Conservation (phyloP, 2,113 vertebrate genomes). For the Zosterops borbonicus region DNA sequence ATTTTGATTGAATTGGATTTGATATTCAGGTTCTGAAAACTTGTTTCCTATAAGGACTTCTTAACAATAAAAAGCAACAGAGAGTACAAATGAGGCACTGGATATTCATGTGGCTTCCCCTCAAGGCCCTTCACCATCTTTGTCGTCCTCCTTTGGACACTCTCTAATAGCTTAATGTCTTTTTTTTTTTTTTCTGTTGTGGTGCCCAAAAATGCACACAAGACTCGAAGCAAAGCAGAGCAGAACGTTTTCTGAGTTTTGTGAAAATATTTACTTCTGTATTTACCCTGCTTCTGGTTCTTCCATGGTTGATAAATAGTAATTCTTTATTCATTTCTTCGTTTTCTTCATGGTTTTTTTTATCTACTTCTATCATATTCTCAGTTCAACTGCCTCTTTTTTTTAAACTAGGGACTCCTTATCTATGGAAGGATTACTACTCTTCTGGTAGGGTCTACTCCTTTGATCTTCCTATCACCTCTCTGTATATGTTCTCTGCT, state of each 20-base stretch:
- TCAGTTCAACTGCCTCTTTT: background rate
- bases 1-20: background rate
- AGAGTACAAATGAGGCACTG: background rate
- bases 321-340: background rate
- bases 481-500: background rate
- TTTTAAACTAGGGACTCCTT: background rate
- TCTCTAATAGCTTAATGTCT: background rate
- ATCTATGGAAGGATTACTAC: background rate
- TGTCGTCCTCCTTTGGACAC: background rate
- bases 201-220: background rate
- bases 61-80: background rate
- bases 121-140: background rate
- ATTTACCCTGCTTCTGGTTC: background rate
- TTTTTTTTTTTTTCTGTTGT: background rate
- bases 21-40: background rate
- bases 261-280: background rate
- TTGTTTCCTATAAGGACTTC: background rate
- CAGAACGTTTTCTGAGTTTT: background rate
- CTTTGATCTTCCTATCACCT: background rate
- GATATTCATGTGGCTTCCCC: accelerated
- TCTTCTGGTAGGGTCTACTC: background rate
- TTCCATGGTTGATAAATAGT: background rate
- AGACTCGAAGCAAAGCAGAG: background rate
- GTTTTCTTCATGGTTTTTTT: background rate
- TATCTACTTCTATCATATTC: background rate